Base-by-base conservation (phyloP, 2,797 vertebrate genomes). In the Myotis findleyi region DNA sequence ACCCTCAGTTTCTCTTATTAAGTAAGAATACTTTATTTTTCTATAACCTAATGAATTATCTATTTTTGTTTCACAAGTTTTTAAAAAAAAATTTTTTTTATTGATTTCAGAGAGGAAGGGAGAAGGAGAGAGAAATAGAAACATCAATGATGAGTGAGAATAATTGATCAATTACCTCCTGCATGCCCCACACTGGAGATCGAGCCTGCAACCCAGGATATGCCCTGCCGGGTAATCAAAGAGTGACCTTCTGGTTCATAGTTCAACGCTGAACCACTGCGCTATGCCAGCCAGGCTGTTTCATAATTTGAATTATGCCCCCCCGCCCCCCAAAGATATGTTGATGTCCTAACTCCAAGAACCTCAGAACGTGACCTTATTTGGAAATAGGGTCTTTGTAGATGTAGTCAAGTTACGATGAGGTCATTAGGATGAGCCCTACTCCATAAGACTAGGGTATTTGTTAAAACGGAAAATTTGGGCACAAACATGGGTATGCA, bases 1-100 rank as follows among this genome's bases (percentile, higher is more conserved):
- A n/a, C 38, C 49, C 38, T 87, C n/a, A 25, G 25, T 71, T 96
- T 84, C 44, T 87, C 86, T 89, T 89, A 53, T 62, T 91, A 81
- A 17, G 79, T 6, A 76, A 94, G 71, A 87, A 68, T 64, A 79
- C 2, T n/a, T 94, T 83, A 38, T 18, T 68, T 57, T 85, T 85
- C 11, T 95, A 36, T 9, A 94, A 66, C 9, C 33, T 87, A 89
- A 62, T 36, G 25, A 80, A 69, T 91, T 86, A 5, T 20, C 41
- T 93, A 14, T 30, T 72, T 89, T 80, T 47, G 33, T 73, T 93
- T 76, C 75, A 23, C 20, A 83, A 21, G 20, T 71, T 89, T 13
- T 57, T 10, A 4, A 13, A 25, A 59, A 59, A 25, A 38, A 38
- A 38, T 5, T 38, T 38, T 59, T 59, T 59, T 27, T 59, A 13